Percentiles rank a stretch among this genome's conserved stretches.
phyloP scores from a whole-genome alignment of 2,888 invertebrate species.

The Toxonevra muliebris region DNA sequence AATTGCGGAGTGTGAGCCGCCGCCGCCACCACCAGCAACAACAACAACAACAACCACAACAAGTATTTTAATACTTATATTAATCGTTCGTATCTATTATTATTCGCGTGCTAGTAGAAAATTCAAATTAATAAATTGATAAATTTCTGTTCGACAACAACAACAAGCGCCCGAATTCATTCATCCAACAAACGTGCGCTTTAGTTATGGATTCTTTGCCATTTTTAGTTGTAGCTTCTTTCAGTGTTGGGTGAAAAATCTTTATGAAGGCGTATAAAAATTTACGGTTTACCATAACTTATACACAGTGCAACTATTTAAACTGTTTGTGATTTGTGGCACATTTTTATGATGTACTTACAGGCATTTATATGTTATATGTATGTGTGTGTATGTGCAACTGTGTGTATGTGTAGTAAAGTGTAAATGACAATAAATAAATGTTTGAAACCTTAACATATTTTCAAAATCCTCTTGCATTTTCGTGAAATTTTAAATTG shows the following conservation, averaged over 20 bases:
- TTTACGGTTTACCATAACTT: conserved; percentile 25
- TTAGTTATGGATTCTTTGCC: no score
- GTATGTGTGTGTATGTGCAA: no score
- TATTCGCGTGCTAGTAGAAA: neutral
- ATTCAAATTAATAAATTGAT: no score
- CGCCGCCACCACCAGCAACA: neutral
- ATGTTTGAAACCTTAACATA: no score
- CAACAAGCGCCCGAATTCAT: no score
- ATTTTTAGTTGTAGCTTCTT: neutral
- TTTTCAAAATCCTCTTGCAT: no score
- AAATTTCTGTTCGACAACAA: no score
- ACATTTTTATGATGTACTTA: conserved; percentile 17
- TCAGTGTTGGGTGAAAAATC: neutral
- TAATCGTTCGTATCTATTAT: neutral
- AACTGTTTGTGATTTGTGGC: conserved; percentile 27
- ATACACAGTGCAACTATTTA: conserved; percentile 25
- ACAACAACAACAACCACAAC: no score
- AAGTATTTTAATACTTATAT: neutral
- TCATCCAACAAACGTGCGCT: no score
- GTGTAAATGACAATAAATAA: no score
- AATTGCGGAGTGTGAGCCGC: conserved; percentile 56
- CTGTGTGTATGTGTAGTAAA: no score
- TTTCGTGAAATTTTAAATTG: no score
- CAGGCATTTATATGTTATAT: neutral
- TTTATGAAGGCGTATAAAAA: conserved; percentile 26